phyloP scores from a whole-genome alignment of 2,888 invertebrate species.

The Eulithis prunata region DNA sequence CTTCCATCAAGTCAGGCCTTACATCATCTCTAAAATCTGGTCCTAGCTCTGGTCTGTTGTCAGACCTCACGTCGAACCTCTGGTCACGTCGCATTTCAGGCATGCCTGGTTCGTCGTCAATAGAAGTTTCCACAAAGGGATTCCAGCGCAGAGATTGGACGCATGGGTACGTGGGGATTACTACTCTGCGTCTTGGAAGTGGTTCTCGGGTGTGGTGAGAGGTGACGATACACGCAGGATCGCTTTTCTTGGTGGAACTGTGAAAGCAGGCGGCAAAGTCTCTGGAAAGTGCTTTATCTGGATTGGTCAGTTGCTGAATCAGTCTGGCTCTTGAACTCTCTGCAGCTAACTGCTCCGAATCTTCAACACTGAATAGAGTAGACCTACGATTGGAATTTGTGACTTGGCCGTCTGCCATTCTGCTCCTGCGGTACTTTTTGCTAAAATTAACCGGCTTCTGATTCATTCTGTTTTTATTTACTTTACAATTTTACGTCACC shows the following conservation, averaged over 20 bases:
- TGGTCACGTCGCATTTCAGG: neutral
- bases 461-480: conserved; percentile 41
- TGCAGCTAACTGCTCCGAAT: conserved; percentile 44
- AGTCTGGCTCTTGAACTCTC: conserved; percentile 50
- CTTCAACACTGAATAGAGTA: conserved; percentile 44
- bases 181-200: conserved; percentile 10
- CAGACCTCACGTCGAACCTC: neutral
- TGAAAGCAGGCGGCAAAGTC: conserved; percentile 55
- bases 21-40: neutral
- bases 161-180: conserved; percentile 48
- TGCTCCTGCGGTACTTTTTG: conserved; percentile 33
- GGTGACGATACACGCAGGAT: conserved; percentile 48
- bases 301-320: conserved; percentile 40
- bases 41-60: neutral
- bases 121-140: conserved; percentile 45
- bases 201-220: conserved; percentile 44
- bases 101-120: conserved; percentile 32
- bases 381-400: conserved; percentile 30
- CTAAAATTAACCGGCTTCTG: conserved; percentile 30
- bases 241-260: conserved; percentile 39
- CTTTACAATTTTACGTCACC: conserved; percentile 46
- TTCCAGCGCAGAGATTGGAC: conserved; percentile 52
- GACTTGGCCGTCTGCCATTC: conserved; percentile 29
- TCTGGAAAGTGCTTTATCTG: conserved; percentile 34
- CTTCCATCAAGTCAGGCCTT: conserved; percentile 1